Percentiles rank a stretch among this genome's conserved stretches.
Conservation (phyloP, 2,113 vertebrate species). For the Silurus meridionalis region DNA sequence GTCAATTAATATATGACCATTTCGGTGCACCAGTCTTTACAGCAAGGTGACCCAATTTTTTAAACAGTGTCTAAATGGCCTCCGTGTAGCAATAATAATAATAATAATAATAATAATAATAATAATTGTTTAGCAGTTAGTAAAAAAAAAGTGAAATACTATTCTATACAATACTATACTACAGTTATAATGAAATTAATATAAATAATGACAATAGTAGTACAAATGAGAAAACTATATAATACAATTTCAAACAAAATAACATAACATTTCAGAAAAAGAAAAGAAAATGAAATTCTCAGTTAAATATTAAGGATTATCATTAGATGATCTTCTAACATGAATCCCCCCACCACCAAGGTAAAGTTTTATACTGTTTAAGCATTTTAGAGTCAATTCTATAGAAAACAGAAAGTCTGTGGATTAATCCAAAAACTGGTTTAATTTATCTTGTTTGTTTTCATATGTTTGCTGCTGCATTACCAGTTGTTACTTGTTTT, state of each 20-base stretch:
- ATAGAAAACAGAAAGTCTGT: not conserved
- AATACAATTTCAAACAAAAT: not conserved
- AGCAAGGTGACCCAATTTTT: slow-evolving; percentile 31
- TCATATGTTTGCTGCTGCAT: not conserved
- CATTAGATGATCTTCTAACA: not conserved
- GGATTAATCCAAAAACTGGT: not conserved
- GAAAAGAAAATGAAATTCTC: not conserved
- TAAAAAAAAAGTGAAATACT: not conserved
- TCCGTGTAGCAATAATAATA: slow-evolving; percentile 31
- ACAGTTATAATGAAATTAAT: not conserved
- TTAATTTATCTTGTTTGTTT: not conserved
- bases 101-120: slow-evolving; percentile 17
- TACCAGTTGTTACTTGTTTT: not conserved
- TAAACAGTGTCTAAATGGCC: slow-evolving; percentile 62
- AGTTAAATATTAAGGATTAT: too few species aligned
- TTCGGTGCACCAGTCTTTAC: slow-evolving; percentile 12
- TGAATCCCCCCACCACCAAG: too few species aligned
- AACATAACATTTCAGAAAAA: not conserved
- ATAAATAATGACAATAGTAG: too few species aligned
- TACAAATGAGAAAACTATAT: not conserved
- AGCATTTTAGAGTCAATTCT: not conserved
- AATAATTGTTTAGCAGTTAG: too few species aligned
- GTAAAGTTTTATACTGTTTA: not conserved
- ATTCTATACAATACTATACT: too few species aligned
- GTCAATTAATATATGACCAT: not conserved